phyloP scores from a whole-genome alignment of 2,113 vertebrate genomes.

The Podilymbus podiceps region DNA sequence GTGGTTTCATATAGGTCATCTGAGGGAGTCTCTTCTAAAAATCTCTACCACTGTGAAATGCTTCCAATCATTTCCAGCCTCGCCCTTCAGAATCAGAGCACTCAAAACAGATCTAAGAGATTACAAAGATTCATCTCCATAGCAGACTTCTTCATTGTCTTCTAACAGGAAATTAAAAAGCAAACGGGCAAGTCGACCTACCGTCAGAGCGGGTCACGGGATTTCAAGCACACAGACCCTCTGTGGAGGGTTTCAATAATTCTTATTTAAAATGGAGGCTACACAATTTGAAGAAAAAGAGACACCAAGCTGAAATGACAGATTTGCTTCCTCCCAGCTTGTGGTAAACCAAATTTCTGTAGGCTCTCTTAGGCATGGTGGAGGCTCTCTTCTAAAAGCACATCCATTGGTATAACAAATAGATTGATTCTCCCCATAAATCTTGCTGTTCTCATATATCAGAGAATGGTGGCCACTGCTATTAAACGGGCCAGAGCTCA shows the following conservation, averaged over 20 bases:
- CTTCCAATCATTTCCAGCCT: not conserved
- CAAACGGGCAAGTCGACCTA: not conserved
- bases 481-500: not conserved
- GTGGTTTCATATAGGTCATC: not conserved
- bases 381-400: not conserved
- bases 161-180: not conserved
- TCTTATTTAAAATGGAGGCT: not conserved
- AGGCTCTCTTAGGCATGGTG: not conserved
- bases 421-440: not conserved
- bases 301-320: not conserved
- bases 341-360: not conserved
- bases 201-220: not conserved
- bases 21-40: not conserved
- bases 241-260: not conserved
- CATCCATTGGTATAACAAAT: not conserved
- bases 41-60: not conserved
- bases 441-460: not conserved
- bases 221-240: not conserved
- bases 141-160: not conserved
- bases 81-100: not conserved
- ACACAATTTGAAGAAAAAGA: not conserved
- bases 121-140: not conserved
- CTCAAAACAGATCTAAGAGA: not conserved
- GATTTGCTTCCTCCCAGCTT: not conserved
- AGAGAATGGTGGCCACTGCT: not conserved